phyloP scores from a whole-genome alignment of 1,140 invertebrate species.

The Drosophila auraria region DNA sequence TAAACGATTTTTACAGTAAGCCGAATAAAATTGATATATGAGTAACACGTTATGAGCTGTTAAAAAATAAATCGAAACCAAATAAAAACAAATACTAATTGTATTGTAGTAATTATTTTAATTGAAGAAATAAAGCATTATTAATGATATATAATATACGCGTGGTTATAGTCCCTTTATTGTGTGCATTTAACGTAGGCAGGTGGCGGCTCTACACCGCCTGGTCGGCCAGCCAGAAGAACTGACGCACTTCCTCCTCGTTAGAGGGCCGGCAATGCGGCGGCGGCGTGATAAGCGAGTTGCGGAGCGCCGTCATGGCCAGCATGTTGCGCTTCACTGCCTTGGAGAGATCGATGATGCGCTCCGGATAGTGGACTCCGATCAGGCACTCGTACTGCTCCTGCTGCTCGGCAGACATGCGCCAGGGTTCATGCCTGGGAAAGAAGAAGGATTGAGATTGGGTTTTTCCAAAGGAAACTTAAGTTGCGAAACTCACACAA shows the following conservation, averaged over 20 bases:
- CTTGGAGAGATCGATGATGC: constrained; percentile 88
- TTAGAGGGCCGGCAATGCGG: constrained; percentile 88
- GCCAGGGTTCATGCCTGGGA: constrained; percentile 90
- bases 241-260: constrained; percentile 87
- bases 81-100: constrained; percentile 73
- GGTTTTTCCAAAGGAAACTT: background rate
- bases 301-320: constrained; percentile 86
- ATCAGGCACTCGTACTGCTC: constrained; percentile 89
- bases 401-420: constrained; percentile 89
- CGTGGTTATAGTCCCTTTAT: constrained; percentile 20
- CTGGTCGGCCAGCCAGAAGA: constrained; percentile 87
- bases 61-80: constrained; percentile 73
- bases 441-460: background rate
- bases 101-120: constrained; percentile 67
- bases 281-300: constrained; percentile 85
- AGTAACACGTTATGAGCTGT: constrained; percentile 76
- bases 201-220: background rate
- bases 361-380: constrained; percentile 90
- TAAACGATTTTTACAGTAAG: constrained; percentile 70
- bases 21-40: constrained; percentile 64
- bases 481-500: constrained; percentile 86
- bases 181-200: background rate
- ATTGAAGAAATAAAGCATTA: constrained; percentile 77
- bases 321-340: constrained; percentile 87
- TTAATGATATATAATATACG: constrained; percentile 67